Conservation (phyloP, 2,113 vertebrate genomes). For the Micromys minutus region DNA sequence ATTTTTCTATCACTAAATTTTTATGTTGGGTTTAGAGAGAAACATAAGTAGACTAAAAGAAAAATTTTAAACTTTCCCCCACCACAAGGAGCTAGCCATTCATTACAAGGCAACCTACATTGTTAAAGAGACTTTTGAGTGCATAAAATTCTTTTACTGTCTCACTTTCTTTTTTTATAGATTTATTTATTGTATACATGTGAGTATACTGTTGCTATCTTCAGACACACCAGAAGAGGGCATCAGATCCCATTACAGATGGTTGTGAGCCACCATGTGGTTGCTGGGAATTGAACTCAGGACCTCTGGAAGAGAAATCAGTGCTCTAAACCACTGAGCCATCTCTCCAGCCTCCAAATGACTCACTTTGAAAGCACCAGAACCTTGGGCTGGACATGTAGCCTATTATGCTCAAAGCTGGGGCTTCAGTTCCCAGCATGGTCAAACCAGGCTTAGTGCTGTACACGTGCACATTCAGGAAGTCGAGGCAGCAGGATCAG, state of each 20-base stretch:
- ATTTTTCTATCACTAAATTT: slow-evolving; percentile 23
- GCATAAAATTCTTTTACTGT: background rate
- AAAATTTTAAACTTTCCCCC: background rate
- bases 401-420: background rate
- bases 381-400: background rate
- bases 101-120: background rate
- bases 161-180: too few species aligned
- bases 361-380: background rate
- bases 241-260: too few species aligned
- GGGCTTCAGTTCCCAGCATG: background rate
- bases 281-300: too few species aligned
- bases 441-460: too few species aligned
- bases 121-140: background rate
- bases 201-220: too few species aligned
- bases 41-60: background rate
- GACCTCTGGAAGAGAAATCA: too few species aligned
- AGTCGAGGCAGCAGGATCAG: background rate
- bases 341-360: too few species aligned
- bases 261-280: too few species aligned
- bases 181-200: too few species aligned
- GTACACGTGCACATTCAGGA: background rate
- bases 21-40: slow-evolving; percentile 13
- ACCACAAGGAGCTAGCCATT: background rate
- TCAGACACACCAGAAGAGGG: too few species aligned
- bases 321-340: too few species aligned